Evolutionary conservation across 2,113 vertebrate species (phyloP), one percentile per base, ranked within the genome.

Genomic region (Bothrops jararaca): DNA sequence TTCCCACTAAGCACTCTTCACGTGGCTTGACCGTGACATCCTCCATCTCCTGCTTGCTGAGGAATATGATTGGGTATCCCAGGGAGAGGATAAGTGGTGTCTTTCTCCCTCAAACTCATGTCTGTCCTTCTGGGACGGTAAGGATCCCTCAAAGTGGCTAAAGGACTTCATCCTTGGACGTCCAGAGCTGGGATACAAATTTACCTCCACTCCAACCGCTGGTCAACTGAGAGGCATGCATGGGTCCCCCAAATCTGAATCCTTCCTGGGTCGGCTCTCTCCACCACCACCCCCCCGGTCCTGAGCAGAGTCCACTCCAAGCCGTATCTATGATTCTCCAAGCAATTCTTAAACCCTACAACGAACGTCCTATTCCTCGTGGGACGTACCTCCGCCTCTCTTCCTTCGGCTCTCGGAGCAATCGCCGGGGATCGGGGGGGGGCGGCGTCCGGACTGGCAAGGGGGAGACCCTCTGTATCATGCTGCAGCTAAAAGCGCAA

Each of bases 221-320:
- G 11, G 86, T 29, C 26, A 5, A 29, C 48, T 53, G 48, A 26
- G 50, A 53, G 3, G 48, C 86, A 3, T 18, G 0, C 29, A 1
- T 0, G 50, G 86, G 52, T 53, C 23, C 48, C 12, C 29, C 13
- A n/a, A 53, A 52, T 53, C 7, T 8, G 86, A 8, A 15, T n/a
- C 48, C 8, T 87, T 20, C 48, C 86, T 87, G 20, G 26, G 26
- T 29, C 11, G 50, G 1, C 3, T 87, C 12, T 53, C 7, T 9
- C 5, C 3, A 3, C 7, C 7, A 5, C 48, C 48, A 0, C 48
- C 48, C 8, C 48, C 8, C 1, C 15, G 0, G 13, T 9, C 26
- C n/a, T 24, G 53, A 89, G n/a, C n/a, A n/a, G n/a, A n/a, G n/a
- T n/a, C 34, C 54, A 58, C 34, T 24, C 39, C 2, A 39, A 54